Evolutionary conservation across 2,113 vertebrate species (phyloP).

Genomic region (Oncorhynchus masou): DNA sequence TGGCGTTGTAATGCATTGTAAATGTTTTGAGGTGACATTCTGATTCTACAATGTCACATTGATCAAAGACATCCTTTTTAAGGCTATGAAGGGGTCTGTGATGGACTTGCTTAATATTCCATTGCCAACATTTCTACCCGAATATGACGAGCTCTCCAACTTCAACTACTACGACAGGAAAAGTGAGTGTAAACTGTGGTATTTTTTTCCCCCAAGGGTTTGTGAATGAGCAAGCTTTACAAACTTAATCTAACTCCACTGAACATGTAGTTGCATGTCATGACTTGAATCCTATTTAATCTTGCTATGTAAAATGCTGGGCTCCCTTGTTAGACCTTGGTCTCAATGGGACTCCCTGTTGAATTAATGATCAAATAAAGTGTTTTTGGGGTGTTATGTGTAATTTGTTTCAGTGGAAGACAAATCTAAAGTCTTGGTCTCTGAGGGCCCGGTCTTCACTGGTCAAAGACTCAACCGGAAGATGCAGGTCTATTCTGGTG

Average conservation of each 20-base stretch:
- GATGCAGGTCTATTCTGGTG: constrained; percentile 89
- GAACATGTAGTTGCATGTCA: too few relatives aligned
- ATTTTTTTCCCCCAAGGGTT: not conserved
- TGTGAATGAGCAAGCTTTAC: too few relatives aligned
- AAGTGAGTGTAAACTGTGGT: constrained; percentile 42
- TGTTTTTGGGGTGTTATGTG: not conserved
- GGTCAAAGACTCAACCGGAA: constrained; percentile 83
- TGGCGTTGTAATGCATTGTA: not conserved
- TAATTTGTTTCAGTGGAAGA: constrained; percentile 50
- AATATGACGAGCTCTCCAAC: constrained; percentile 61
- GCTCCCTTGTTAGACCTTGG: too few relatives aligned
- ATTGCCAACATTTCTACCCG: constrained; percentile 73
- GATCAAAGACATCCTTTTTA: not conserved
- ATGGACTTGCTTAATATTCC: constrained; percentile 78
- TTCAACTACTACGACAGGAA: constrained; percentile 67
- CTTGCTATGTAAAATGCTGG: too few relatives aligned
- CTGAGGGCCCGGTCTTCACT: constrained; percentile 70
- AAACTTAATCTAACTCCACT: too few relatives aligned
- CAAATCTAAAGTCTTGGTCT: constrained; percentile 36
- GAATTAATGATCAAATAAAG: not conserved
- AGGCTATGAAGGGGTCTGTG: constrained; percentile 66
- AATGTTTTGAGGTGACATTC: not conserved
- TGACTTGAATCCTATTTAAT: too few relatives aligned
- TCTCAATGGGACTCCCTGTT: too few relatives aligned
- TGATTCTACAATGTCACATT: not conserved